Conservation (phyloP, 1,140 invertebrate species). For the Planococcus citri region DNA sequence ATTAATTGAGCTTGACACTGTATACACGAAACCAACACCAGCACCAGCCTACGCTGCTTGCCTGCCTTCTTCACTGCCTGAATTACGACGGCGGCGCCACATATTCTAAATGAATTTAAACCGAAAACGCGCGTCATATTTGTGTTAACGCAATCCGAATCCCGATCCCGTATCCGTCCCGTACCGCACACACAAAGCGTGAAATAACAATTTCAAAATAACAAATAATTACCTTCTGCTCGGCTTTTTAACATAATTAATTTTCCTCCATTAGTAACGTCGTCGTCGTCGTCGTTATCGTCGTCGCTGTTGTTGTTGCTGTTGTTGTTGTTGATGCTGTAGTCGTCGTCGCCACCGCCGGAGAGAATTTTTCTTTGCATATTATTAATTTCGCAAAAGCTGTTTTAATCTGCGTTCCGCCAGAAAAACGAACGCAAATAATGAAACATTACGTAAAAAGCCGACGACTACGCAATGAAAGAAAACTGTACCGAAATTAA, state of each 20-base stretch:
- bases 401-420: neutral
- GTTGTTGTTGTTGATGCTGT: too few relatives aligned
- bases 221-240: neutral
- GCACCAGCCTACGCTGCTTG: neutral
- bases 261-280: slow-evolving; percentile 2
- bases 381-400: neutral
- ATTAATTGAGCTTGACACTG: neutral
- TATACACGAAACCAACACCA: neutral
- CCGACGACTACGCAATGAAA: neutral
- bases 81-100: neutral
- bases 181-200: neutral
- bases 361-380: neutral
- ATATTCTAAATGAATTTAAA: too few relatives aligned
- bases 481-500: neutral
- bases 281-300: too few relatives aligned
- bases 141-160: too few relatives aligned
- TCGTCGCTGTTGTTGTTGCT: too few relatives aligned
- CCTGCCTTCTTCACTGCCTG: too few relatives aligned
- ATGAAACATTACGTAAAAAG: neutral
- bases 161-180: too few relatives aligned
- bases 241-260: neutral
- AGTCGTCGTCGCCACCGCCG: too few relatives aligned
- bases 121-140: too few relatives aligned
- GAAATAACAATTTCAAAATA: neutral
- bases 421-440: neutral